A percentile compares a stretch with the other conserved stretches of the same genome.
Conservation (phyloP, 2,888 invertebrate genomes). For the Pristionchus exspectatus region DNA sequence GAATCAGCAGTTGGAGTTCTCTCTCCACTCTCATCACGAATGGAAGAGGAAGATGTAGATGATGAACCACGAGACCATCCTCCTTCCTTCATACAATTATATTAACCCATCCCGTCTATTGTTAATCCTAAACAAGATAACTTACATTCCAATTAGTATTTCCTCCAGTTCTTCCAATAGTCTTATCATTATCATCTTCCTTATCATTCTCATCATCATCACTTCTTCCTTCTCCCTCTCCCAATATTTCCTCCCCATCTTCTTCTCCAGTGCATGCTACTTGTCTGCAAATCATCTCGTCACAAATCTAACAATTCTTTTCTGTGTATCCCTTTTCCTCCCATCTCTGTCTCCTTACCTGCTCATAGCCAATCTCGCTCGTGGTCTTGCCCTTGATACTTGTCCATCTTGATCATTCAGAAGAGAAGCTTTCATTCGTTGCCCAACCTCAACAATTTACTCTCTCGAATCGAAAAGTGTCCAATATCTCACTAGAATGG, state of each 20-base stretch:
- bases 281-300: conserved; percentile 34
- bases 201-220: conserved; percentile 45
- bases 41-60: conserved; percentile 19
- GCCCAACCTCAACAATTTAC: conserved; percentile 12
- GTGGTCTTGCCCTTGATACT: conserved; percentile 42
- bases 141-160: conserved; percentile 8
- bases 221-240: conserved; percentile 37
- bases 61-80: conserved; percentile 9
- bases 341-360: conserved; percentile 7
- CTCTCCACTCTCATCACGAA: conserved; percentile 62
- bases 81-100: neutral
- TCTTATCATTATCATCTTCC: conserved; percentile 23
- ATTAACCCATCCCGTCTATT: neutral
- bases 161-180: conserved; percentile 6
- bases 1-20: conserved; percentile 68
- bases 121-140: neutral
- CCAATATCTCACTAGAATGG: conserved; percentile 82
- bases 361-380: conserved; percentile 44
- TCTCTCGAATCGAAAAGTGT: neutral
- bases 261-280: conserved; percentile 54
- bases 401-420: conserved; percentile 47
- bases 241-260: conserved; percentile 28
- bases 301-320: neutral
- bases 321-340: neutral
- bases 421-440: conserved; percentile 47